Evolutionary conservation across 2,113 vertebrate species (phyloP), one percentile per base, ranked within the genome.

Genomic region (Macroglossus sobrinus): DNA sequence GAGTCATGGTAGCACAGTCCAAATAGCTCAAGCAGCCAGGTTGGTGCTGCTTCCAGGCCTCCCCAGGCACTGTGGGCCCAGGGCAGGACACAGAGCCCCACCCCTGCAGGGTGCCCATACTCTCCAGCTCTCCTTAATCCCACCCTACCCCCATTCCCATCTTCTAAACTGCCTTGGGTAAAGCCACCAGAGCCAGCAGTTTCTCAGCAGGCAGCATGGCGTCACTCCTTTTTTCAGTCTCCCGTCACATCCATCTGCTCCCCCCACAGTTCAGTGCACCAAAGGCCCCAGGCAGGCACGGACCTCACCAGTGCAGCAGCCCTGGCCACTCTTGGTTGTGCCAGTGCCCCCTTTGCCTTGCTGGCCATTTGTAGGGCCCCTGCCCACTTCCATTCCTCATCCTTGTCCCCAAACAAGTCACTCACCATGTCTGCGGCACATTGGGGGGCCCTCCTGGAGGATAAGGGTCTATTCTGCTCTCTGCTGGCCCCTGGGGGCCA

Each of bases 221-320:
- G 7, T 45, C 35, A 14, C 35, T 43, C 5, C 30, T 78, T 81
- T 61, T 53, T 33, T 21, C 35, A 53, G 28, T 30, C 8, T 8
- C 59, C 11, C 0, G 4, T 35, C 18, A 55, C 2, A 26, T 22
- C 35, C 18, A 57, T 50, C 35, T 69, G 38, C 40, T 81, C 53
- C 76, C 35, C 40, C 4, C 1, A 71, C 18, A 57, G 40, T 50
- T 7, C 0, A 30, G 63, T 3, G 3, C 12, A 91, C 21, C 64
- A 28, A 38, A 81, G 76, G 30, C 30, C 6, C 18, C 10, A 1
- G 14, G 30, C 59, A 47, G 40, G 59, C 4, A 0, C 3, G 0
- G 59, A 18, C 28, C 28, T 45, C 57, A 11, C 30, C 61, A 9
- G 11, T 47, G 61, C 81, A 66, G 81, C 28, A 26, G 45, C 24